phyloP scores from a whole-genome alignment of 30 jellyfish, hydroid and myxozoan species.

The Pseudorhiza aurosa region DNA sequence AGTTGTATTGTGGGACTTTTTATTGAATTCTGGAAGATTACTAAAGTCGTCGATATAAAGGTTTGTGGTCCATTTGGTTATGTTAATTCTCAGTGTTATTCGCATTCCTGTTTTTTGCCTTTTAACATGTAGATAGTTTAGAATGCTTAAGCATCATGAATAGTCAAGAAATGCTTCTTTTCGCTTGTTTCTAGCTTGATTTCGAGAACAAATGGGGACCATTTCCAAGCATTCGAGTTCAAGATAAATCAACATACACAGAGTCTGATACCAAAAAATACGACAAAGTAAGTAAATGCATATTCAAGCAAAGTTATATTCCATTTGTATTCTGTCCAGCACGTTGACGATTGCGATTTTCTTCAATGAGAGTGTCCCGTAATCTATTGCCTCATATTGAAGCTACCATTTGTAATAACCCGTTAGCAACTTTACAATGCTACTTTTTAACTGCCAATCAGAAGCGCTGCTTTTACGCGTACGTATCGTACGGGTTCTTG shows the following conservation, averaged over 20 bases:
- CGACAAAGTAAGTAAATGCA: conserved; percentile 61
- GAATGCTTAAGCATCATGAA: neutral
- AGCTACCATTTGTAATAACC: too few species aligned
- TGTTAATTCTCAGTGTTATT: neutral
- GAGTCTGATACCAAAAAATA: conserved; percentile 86
- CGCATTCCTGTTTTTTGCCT: neutral
- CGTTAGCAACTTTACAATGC: too few species aligned
- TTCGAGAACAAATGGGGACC: conserved; percentile 87
- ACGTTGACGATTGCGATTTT: too few species aligned
- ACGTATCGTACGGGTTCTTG: too few species aligned
- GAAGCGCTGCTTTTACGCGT: too few species aligned
- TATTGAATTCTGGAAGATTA: conserved; percentile 96
- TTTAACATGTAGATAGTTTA: neutral
- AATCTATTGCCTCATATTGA: too few species aligned
- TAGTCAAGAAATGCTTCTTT: neutral
- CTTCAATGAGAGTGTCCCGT: too few species aligned
- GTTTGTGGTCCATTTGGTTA: too few species aligned
- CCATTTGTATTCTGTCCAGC: too few species aligned
- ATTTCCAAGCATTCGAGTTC: conserved; percentile 76
- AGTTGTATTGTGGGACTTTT: conserved; percentile 93
- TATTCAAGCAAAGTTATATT: too few species aligned
- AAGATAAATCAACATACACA: conserved; percentile 87
- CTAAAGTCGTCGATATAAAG: conserved; percentile 92
- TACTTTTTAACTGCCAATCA: too few species aligned
- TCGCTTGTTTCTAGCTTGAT: conserved; percentile 54